A percentile compares a stretch with the other conserved stretches of the same genome.
phyloP scores from a whole-genome alignment of 2,888 invertebrate species.

The Spicauda simplicius region DNA sequence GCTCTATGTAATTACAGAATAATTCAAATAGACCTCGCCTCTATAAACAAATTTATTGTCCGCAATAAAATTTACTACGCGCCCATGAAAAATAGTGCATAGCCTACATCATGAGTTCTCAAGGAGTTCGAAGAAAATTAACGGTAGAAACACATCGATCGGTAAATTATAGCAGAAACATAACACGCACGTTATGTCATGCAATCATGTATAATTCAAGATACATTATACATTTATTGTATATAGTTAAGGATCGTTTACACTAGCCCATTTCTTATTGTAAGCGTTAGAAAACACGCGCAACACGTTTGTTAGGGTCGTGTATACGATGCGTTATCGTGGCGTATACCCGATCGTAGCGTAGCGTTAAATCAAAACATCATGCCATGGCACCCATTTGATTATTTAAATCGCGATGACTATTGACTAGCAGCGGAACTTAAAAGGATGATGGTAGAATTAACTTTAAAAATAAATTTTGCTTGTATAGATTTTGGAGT shows the following conservation, averaged over 20 bases:
- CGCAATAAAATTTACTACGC: constrained; percentile 3
- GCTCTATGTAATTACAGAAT: constrained; percentile 1
- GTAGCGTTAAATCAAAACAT: no score
- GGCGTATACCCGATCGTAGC: no score
- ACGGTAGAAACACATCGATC: constrained; percentile 7
- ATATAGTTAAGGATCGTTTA: constrained; percentile 37
- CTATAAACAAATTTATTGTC: constrained; percentile 9
- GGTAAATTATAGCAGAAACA: constrained; percentile 21
- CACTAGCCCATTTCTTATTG: no score
- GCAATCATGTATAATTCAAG: constrained; percentile 33
- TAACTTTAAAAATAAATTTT: no score
- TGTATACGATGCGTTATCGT: no score
- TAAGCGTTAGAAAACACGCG: no score
- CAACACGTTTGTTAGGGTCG: no score
- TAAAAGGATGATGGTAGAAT: no score
- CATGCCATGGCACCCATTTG: no score
- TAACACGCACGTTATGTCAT: constrained; percentile 32
- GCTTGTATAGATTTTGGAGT: no score
- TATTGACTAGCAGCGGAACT: no score
- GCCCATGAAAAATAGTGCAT: not conserved
- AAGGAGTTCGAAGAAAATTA: constrained; percentile 32
- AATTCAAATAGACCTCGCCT: not conserved
- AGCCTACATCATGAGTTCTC: constrained; percentile 9
- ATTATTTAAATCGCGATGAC: no score
- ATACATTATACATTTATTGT: constrained; percentile 19